phyloP scores from a whole-genome alignment of 1,140 invertebrate genomes.

The Macrosteles quadrilineatus region DNA sequence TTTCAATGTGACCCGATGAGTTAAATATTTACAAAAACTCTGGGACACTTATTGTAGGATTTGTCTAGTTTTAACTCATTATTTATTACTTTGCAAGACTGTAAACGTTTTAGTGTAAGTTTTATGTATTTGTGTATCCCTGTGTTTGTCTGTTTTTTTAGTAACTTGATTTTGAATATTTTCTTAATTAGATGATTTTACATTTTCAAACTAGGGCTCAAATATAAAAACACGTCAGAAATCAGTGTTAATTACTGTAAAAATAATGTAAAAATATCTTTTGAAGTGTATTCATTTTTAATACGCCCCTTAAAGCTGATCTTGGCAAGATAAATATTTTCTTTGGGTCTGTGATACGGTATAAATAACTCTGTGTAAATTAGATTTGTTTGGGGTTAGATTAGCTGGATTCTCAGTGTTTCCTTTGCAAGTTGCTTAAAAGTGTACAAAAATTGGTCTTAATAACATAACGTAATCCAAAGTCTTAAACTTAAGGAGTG shows the following conservation, averaged over 20 bases:
- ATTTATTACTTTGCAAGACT: neutral
- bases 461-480: neutral
- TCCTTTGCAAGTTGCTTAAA: neutral
- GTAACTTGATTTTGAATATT: neutral
- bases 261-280: slow-evolving; percentile 17
- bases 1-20: too few relatives aligned
- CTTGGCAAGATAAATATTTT: slow-evolving; percentile 17
- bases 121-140: neutral
- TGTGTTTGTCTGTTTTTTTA: neutral
- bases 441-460: neutral
- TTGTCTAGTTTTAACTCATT: neutral
- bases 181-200: too few relatives aligned
- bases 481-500: neutral
- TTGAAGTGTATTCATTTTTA: slow-evolving; percentile 21
- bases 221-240: neutral
- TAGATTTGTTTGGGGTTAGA: neutral
- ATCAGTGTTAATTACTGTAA: slow-evolving; percentile 2
- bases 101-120: neutral
- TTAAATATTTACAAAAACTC: too few relatives aligned
- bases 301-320: slow-evolving; percentile 14
- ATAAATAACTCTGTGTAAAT: slow-evolving; percentile 20
- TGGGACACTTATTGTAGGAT: neutral
- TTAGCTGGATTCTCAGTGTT: neutral
- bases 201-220: slow-evolving; percentile 16
- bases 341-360: slow-evolving; percentile 23